phyloP scores from a whole-genome alignment of 2,888 invertebrate genomes.

The Alentia gelatinosa region DNA sequence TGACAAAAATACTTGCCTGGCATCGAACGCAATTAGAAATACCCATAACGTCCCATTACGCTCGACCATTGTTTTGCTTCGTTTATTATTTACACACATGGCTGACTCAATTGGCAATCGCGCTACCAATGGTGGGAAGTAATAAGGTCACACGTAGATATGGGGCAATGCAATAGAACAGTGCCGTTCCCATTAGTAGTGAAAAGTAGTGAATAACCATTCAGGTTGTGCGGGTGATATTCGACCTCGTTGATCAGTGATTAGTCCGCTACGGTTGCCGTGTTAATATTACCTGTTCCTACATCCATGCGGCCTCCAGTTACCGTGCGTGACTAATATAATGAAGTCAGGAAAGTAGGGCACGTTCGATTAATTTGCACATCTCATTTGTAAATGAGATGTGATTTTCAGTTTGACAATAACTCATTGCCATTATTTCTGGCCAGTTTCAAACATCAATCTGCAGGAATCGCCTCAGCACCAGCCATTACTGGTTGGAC shows the following conservation, averaged over 20 bases:
- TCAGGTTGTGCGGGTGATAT: too few relatives aligned
- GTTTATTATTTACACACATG: neutral
- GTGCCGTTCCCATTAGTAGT: neutral
- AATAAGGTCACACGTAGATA: neutral
- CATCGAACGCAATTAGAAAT: neutral
- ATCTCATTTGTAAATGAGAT: neutral
- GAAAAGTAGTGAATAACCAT: neutral
- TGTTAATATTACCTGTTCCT: too few relatives aligned
- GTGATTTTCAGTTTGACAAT: neutral
- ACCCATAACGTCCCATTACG: neutral
- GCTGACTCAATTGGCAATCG: neutral
- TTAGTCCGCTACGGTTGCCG: neutral
- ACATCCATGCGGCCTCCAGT: too few relatives aligned
- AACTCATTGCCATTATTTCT: neutral
- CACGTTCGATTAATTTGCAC: neutral
- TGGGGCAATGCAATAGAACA: neutral
- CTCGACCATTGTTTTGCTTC: neutral
- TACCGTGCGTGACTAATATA: neutral
- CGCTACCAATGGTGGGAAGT: neutral
- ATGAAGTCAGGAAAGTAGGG: neutral
- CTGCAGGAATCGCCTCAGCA: too few relatives aligned
- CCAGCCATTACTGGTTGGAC: too few relatives aligned
- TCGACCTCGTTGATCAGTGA: too few relatives aligned
- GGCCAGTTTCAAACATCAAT: neutral
- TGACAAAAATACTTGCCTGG: neutral